phyloP scores from a whole-genome alignment of 2,888 invertebrate species.

The Yponomeuta sedellus region DNA sequence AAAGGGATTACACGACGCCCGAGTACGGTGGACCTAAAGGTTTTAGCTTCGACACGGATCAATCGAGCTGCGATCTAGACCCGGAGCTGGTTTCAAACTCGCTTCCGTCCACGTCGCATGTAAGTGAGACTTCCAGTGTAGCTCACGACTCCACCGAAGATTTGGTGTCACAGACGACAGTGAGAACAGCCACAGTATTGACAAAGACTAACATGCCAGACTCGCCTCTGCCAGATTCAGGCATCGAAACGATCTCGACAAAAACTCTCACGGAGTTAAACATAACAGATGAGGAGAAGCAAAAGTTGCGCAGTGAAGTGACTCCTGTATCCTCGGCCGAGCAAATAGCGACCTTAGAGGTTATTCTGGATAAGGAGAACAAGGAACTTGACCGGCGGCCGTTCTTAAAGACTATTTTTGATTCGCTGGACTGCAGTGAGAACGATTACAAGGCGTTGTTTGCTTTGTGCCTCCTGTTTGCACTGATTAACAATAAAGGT shows the following conservation, averaged over 20 bases:
- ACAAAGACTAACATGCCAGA: conserved; percentile 63
- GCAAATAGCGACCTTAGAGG: conserved; percentile 42
- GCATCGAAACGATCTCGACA: conserved; percentile 56
- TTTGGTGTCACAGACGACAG: conserved; percentile 53
- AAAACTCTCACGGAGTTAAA: conserved; percentile 76
- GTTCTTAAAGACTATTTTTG: conserved; percentile 92
- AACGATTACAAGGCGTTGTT: conserved; percentile 97
- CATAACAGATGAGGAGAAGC: conserved; percentile 96
- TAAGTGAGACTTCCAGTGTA: conserved; percentile 67
- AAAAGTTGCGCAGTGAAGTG: conserved; percentile 67
- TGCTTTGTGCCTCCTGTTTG: conserved; percentile 93
- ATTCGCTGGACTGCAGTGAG: conserved; percentile 90
- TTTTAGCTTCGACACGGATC: conserved; percentile 65
- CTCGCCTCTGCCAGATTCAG: conserved; percentile 67
- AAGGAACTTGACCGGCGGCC: conserved; percentile 79
- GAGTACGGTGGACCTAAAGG: conserved; percentile 55
- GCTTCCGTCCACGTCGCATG: conserved; percentile 71
- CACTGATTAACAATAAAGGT: conserved; percentile 96
- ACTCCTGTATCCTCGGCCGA: conserved; percentile 30
- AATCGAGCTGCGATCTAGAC: conserved; percentile 69
- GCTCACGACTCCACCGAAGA: conserved; percentile 70
- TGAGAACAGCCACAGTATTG: conserved; percentile 25
- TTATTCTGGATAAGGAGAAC: conserved; percentile 50
- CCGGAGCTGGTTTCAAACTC: conserved; percentile 69
- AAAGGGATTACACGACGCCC: conserved; percentile 65